A percentile compares a stretch with the other conserved stretches of the same genome.
Conservation (phyloP, 2,888 invertebrate genomes). For the Caradrina clavipalpis region DNA sequence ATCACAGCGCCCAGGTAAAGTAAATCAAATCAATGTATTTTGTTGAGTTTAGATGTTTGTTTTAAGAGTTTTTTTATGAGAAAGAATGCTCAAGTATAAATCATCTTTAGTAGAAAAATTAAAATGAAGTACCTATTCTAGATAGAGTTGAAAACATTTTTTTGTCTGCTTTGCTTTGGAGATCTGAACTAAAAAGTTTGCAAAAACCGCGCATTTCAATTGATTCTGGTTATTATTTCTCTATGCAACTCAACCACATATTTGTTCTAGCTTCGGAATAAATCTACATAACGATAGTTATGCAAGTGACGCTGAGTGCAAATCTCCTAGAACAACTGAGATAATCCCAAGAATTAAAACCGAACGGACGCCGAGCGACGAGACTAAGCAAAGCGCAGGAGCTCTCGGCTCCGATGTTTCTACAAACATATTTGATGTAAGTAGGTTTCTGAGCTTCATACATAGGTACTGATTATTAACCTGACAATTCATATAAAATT, state of each 20-base stretch:
- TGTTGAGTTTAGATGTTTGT: not conserved
- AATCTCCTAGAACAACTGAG: slow-evolving; percentile 53
- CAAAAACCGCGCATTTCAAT: slow-evolving; percentile 4
- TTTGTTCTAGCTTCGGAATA: slow-evolving; percentile 29
- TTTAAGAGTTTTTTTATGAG: slow-evolving; percentile 3
- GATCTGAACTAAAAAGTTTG: not conserved
- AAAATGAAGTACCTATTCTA: too few species aligned
- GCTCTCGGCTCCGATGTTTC: slow-evolving; percentile 3
- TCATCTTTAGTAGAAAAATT: not conserved
- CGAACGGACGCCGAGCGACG: slow-evolving; percentile 15
- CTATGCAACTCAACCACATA: slow-evolving; percentile 26
- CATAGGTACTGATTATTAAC: not conserved
- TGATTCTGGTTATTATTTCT: slow-evolving; percentile 21
- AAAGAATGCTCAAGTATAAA: not conserved
- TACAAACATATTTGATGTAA: not conserved
- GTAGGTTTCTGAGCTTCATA: slow-evolving; percentile 9
- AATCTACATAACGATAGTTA: slow-evolving; percentile 40
- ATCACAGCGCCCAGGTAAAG: slow-evolving; percentile 33
- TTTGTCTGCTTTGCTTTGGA: not conserved
- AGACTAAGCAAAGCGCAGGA: slow-evolving; percentile 2
- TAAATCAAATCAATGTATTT: slow-evolving; percentile 36
- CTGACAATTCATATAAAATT: not conserved
- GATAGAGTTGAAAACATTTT: not conserved
- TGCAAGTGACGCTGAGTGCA: slow-evolving; percentile 35
- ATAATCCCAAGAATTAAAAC: slow-evolving; percentile 59